Evolutionary conservation across 2,113 vertebrate species (phyloP).

Genomic region (Pygoscelis adeliae): DNA sequence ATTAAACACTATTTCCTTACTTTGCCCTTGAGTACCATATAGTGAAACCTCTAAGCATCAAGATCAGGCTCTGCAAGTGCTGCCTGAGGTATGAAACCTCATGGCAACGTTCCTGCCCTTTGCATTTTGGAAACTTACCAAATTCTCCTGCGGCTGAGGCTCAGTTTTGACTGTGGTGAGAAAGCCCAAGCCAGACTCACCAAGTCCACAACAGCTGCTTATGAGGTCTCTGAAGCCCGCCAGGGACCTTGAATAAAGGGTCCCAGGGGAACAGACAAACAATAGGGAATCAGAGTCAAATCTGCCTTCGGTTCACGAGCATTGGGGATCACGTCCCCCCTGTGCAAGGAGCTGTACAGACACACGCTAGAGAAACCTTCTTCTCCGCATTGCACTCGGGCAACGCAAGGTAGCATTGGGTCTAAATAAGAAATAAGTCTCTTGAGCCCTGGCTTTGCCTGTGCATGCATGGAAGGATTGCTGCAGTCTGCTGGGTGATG

Average conservation of each 20-base stretch:
- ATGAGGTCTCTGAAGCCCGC: not conserved
- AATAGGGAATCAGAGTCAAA: too few species aligned
- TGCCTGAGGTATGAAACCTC: not conserved
- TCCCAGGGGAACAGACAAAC: not conserved
- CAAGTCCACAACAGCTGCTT: fast-evolving
- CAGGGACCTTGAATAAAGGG: not conserved
- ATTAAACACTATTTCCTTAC: not conserved
- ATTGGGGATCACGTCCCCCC: too few species aligned
- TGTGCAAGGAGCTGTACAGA: not conserved
- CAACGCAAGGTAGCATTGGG: not conserved
- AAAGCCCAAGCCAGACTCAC: too few species aligned
- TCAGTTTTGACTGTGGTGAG: not conserved
- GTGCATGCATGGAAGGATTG: not conserved
- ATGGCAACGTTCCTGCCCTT: fast-evolving
- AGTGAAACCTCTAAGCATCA: not conserved
- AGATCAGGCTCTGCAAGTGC: not conserved
- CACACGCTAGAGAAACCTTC: not conserved
- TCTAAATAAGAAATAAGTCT: not conserved
- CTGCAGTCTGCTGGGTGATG: not conserved
- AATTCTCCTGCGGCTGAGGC: fast-evolving
- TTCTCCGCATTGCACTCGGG: not conserved
- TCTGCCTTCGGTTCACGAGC: not conserved
- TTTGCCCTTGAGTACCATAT: not conserved
- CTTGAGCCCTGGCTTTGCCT: not conserved
- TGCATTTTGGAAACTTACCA: not conserved